Evolutionary conservation across 2,113 vertebrate species (phyloP).

Genomic region (Alouatta palliata): DNA sequence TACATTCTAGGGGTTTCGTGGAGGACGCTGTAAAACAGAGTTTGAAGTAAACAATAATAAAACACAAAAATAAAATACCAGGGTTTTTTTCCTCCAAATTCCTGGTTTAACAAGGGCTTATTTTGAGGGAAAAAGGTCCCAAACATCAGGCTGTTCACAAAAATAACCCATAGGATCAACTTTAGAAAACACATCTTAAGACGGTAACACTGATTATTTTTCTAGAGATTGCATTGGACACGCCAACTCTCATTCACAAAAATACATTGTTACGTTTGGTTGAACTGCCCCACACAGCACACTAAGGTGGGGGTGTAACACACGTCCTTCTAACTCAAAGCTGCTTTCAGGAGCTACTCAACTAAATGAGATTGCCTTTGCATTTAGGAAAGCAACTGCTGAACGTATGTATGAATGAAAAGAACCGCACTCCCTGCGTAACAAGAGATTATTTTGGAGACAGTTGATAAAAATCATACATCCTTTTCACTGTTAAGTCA

Average conservation of each 20-base stretch:
- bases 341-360: too few species aligned
- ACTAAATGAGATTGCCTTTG: too few species aligned
- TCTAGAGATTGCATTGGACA: constrained; percentile 74
- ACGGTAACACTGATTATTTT: constrained; percentile 69
- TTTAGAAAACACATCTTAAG: constrained; percentile 76
- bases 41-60: constrained; percentile 32
- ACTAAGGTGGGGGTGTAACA: too few species aligned
- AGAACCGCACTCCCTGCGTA: too few species aligned
- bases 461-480: constrained; percentile 81
- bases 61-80: constrained; percentile 73
- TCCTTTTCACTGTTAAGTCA: constrained; percentile 84
- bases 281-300: too few species aligned
- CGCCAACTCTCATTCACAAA: constrained; percentile 75
- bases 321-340: too few species aligned
- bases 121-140: too few species aligned
- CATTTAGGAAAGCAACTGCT: too few species aligned
- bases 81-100: constrained; percentile 70
- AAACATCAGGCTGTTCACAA: too few species aligned
- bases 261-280: constrained; percentile 64
- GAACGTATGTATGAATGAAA: too few species aligned
- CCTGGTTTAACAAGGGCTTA: constrained; percentile 35
- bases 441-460: too few species aligned
- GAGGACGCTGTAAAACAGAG: constrained; percentile 45
- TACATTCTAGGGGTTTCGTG: constrained; percentile 21
- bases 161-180: neutral